A percentile compares a stretch with the other conserved stretches of the same genome.
These are phyloP conservation scores for Drosophila sproati DNA, from an alignment of 1,140 invertebrate genomes.

Conservation along the genomic window DNA sequence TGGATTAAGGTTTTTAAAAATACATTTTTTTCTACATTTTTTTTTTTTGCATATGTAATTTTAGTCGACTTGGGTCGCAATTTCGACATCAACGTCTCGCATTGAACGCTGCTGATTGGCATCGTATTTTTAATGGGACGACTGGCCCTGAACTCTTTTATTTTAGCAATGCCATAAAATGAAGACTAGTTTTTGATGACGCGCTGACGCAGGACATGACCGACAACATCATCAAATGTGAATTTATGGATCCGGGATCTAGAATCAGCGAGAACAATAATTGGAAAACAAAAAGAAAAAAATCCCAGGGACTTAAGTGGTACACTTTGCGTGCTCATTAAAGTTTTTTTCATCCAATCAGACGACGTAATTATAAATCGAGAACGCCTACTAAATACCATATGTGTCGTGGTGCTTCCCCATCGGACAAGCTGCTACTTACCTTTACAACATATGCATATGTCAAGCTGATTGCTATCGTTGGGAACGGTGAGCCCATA, in stretches of 20 bases:
- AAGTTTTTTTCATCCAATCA: constrained; percentile 25
- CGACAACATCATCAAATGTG: constrained; percentile 12
- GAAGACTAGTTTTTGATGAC: constrained; percentile 32
- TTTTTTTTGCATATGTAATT: constrained; percentile 59
- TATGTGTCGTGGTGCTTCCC: constrained; percentile 32
- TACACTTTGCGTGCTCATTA: constrained; percentile 32
- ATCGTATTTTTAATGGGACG: constrained; percentile 42
- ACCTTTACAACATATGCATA: constrained; percentile 93
- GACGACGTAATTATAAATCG: constrained; percentile 7
- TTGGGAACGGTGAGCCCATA: constrained; percentile 93
- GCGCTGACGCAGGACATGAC: not conserved
- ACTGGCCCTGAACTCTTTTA: constrained; percentile 48
- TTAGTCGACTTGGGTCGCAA: constrained; percentile 50
- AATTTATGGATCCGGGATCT: not conserved
- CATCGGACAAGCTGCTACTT: constrained; percentile 37
- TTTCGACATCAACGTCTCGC: constrained; percentile 35
- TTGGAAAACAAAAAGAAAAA: not conserved
- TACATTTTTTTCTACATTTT: constrained; percentile 3
- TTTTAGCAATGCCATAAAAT: constrained; percentile 25
- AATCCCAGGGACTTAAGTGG: constrained; percentile 11
- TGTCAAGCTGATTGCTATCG: constrained; percentile 90
- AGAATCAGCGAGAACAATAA: constrained; percentile 13
- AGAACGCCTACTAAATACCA: constrained; percentile 22
- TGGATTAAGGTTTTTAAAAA: constrained; percentile 41
- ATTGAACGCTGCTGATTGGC: constrained; percentile 17